Conservation (phyloP, 2,888 invertebrate species). For the Anthophora plumipes region DNA sequence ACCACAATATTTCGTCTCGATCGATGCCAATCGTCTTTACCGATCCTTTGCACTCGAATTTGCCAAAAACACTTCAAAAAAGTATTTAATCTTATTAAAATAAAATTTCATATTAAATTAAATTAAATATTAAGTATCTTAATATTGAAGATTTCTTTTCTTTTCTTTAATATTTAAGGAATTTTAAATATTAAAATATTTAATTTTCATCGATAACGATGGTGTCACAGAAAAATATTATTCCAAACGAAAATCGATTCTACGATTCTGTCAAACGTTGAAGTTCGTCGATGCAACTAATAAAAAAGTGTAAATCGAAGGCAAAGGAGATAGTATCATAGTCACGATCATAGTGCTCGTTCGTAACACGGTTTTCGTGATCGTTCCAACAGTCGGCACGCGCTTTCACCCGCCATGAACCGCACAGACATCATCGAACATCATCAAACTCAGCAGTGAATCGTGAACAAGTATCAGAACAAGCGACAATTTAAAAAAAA, state of each 20-base stretch:
- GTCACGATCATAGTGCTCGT: neutral
- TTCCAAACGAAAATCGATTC: neutral
- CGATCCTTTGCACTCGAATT: constrained; percentile 29
- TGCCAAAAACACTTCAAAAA: neutral
- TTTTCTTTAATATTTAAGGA: no score
- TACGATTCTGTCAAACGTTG: no score
- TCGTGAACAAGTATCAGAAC: constrained; percentile 26
- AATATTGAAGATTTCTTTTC: no score
- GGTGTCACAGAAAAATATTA: no score
- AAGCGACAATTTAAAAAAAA: neutral
- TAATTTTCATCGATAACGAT: no score
- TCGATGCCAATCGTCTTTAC: neutral
- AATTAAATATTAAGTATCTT: no score
- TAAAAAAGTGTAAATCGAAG: neutral
- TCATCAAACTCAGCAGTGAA: constrained; percentile 37
- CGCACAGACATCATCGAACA: constrained; percentile 36
- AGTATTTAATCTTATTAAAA: neutral
- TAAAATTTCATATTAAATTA: no score
- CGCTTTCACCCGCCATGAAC: constrained; percentile 39
- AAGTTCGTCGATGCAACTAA: no score
- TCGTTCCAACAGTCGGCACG: constrained; percentile 43
- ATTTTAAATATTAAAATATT: no score
- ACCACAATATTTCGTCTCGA: neutral
- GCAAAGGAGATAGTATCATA: neutral
- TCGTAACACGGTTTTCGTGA: constrained; percentile 18